phyloP scores from a whole-genome alignment of 1,140 invertebrate species.

The Polypedilum pembai region DNA sequence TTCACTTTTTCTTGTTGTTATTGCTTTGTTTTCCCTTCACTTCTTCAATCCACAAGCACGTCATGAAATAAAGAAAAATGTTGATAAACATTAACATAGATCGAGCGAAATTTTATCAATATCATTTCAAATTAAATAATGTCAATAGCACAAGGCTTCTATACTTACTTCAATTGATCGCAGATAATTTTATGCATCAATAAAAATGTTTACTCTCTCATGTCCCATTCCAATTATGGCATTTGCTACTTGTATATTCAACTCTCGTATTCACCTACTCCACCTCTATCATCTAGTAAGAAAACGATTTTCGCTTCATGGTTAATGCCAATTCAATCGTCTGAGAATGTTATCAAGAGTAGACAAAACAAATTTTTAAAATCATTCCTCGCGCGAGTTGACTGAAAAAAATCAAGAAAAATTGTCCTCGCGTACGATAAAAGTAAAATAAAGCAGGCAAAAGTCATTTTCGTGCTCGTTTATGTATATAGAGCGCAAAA shows the following conservation, averaged over 20 bases:
- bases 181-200: slow-evolving; percentile 13
- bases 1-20: no score
- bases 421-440: slow-evolving; percentile 9
- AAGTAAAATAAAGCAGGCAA: not conserved
- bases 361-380: slow-evolving; percentile 21
- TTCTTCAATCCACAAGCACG: no score
- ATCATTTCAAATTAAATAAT: no score
- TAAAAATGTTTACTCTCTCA: not conserved
- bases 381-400: not conserved
- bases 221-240: slow-evolving; percentile 14
- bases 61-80: no score
- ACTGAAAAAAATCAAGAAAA: not conserved
- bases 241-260: not conserved
- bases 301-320: slow-evolving; percentile 8
- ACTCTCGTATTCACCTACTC: not conserved
- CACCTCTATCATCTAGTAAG: no score
- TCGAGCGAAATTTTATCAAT: no score
- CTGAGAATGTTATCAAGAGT: slow-evolving; percentile 22
- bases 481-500: not conserved
- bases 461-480: slow-evolving; percentile 13
- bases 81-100: no score
- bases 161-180: not conserved
- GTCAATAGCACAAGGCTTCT: not conserved
- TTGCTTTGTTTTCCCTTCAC: no score
- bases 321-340: slow-evolving; percentile 19